phyloP scores from a whole-genome alignment of 2,113 vertebrate genomes.

The Callorhinus ursinus region DNA sequence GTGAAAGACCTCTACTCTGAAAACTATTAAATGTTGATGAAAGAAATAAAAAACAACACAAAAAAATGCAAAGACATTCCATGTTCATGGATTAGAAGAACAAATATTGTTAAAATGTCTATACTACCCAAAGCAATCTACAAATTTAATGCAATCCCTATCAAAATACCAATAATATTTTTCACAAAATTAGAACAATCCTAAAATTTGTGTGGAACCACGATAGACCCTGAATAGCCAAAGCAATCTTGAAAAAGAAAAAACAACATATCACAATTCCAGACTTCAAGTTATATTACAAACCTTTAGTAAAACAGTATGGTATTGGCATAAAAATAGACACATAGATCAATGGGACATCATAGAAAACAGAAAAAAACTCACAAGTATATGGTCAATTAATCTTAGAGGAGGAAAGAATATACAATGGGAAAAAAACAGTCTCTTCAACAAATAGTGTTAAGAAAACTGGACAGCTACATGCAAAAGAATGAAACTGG shows the following conservation, averaged over 20 bases:
- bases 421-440: background rate
- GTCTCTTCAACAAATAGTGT: background rate
- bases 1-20: background rate
- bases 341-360: background rate
- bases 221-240: background rate
- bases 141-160: background rate
- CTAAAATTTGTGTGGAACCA: background rate
- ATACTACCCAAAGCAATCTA: background rate
- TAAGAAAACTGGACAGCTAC: background rate
- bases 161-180: background rate
- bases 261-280: background rate
- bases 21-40: background rate
- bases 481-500: background rate
- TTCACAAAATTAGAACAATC: background rate
- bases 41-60: background rate
- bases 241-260: background rate
- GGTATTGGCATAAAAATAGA: background rate
- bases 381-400: background rate
- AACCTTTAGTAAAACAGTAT: background rate
- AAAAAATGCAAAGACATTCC: background rate
- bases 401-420: background rate
- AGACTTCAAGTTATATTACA: background rate
- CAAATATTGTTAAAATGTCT: background rate
- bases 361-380: background rate
- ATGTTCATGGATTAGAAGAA: background rate